phyloP scores from a whole-genome alignment of 2,113 vertebrate genomes.

The Dicrurus megarhynchus region DNA sequence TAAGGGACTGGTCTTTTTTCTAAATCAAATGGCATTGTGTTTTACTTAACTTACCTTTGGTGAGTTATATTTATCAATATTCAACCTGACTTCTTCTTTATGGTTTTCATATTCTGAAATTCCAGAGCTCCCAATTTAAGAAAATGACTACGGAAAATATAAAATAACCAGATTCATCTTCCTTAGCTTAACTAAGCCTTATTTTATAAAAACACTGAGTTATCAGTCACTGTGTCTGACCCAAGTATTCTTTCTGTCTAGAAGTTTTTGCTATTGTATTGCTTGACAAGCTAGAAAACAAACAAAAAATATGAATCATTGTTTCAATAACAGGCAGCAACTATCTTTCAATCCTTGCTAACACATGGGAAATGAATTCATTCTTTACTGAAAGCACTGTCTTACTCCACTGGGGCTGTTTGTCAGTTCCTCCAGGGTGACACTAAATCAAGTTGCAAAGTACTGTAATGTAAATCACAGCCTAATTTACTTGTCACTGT shows the following conservation, averaged over 20 bases:
- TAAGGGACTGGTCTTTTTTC: neutral
- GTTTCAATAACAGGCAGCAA: neutral
- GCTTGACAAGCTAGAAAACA: conserved; percentile 16
- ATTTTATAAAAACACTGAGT: neutral
- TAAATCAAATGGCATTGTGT: neutral
- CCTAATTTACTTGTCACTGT: conserved; percentile 81
- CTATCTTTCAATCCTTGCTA: conserved; percentile 30
- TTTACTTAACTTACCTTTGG: neutral
- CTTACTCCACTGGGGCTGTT: conserved; percentile 61
- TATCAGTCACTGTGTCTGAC: neutral
- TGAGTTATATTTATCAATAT: neutral
- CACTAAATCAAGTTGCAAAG: conserved; percentile 73
- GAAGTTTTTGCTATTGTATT: neutral
- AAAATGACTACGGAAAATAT: neutral
- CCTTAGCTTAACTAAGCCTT: neutral
- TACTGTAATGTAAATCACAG: conserved; percentile 77
- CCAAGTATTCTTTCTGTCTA: neutral
- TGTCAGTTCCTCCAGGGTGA: conserved; percentile 70
- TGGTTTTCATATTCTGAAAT: neutral
- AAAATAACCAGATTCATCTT: neutral
- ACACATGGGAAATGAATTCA: conserved; percentile 33
- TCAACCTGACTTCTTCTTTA: neutral
- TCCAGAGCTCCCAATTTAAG: neutral
- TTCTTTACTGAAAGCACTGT: conserved; percentile 58
- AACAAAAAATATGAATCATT: conserved; percentile 36